Evolutionary conservation across 2,113 vertebrate species (phyloP), one percentile per base, ranked within the genome.

Genomic region (Petromus typicus): DNA sequence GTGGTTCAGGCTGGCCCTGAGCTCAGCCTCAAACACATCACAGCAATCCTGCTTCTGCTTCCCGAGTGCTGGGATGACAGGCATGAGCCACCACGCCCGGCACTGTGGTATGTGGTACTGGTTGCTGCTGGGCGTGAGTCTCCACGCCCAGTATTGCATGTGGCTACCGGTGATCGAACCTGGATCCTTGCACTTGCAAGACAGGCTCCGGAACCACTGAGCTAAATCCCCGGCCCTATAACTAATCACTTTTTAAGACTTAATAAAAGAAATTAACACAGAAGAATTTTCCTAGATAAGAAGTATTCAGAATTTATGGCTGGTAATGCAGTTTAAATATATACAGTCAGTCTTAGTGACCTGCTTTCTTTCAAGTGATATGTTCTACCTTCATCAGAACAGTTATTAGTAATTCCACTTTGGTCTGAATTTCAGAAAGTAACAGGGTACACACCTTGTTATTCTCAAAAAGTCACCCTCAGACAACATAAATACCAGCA

Each of bases 391-490:
- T 81, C 79, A 88, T 73, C 57, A 91, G 7, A 30, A 92, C 13
- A 80, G 12, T 25, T 37, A 59, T 37, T 64, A 67, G 22, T 69
- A 90, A 88, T 84, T 88, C 25, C 25, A 34, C 34, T 45, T 69
- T 51, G 9, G 51, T 59, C 14, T 85, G 34, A 18, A 88, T 76
- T 92, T 94, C 54, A 79, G 14, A 92, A 95, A 93, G 88, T 54
- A 9, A 93, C 66, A 89, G 69, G 30, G 90, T 43, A 34, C 18
- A 63, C 8, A 84, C 40, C 37, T 91, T 87, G 54, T 3, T 84
- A 71, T 81, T 86, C 18, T 85, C 5, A 93, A 84, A 22, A 95
- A 79, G 63, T 95, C 43, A 69, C 12, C 1, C 17, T 69, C 48
- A 86, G 25, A 79, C 4, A 71, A 56, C 8, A 66, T 54, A 43